Evolutionary conservation across 2,888 invertebrate genomes (phyloP).

Genomic region (Schrankia costaestrigalis): DNA sequence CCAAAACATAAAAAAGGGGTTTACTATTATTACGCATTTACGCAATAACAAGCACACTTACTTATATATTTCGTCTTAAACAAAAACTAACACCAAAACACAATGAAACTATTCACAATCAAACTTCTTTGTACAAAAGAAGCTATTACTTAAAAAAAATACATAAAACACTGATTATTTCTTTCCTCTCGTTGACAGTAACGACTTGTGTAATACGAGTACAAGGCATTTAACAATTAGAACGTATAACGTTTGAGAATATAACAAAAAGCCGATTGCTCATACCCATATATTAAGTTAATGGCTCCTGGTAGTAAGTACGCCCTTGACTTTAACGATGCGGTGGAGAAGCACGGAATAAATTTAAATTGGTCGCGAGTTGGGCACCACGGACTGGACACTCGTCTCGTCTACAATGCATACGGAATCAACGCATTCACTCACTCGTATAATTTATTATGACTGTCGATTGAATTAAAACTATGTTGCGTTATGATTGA

Average conservation of each 20-base stretch:
- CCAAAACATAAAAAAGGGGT: no score
- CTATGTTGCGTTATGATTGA: no score
- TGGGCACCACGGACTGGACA: slow-evolving; percentile 22
- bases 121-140: no score
- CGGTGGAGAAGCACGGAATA: slow-evolving; percentile 56
- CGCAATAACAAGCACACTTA: no score
- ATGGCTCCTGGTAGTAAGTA: slow-evolving; percentile 59
- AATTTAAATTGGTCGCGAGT: slow-evolving; percentile 60
- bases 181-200: slow-evolving; percentile 38
- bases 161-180: slow-evolving; percentile 33
- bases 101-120: no score
- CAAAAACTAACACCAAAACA: no score
- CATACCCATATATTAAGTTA: slow-evolving; percentile 66
- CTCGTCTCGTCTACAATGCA: slow-evolving; percentile 20
- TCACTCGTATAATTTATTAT: slow-evolving; percentile 11
- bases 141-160: no score
- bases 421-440: slow-evolving; percentile 24
- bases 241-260: slow-evolving; percentile 44
- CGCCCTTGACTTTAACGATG: slow-evolving; percentile 67
- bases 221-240: slow-evolving; percentile 54
- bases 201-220: slow-evolving; percentile 49
- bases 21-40: no score
- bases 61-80: no score
- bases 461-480: no score
- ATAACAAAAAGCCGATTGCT: slow-evolving; percentile 61